These are phyloP conservation scores for Erpetoichthys calabaricus DNA, from an alignment of 2,797 vertebrate species.

Conservation along the genomic window DNA sequence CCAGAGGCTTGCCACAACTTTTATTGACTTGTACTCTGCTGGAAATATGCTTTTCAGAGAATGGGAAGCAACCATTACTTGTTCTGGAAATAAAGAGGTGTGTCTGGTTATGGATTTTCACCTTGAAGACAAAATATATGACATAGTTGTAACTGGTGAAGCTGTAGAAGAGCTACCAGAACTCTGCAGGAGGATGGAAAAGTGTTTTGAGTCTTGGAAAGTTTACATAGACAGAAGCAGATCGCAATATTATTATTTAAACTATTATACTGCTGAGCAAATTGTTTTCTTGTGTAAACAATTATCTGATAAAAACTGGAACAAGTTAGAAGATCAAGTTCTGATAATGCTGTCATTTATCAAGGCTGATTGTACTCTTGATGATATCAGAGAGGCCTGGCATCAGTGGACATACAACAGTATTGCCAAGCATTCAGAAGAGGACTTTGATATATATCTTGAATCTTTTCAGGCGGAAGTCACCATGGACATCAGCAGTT, in stretches of 20 bases:
- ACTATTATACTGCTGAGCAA: constrained; percentile 86
- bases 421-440: constrained; percentile 34
- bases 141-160: constrained; percentile 46
- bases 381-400: constrained; percentile 41
- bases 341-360: constrained; percentile 83
- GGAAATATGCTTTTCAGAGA: constrained; percentile 79
- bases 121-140: constrained; percentile 23
- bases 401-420: constrained; percentile 47
- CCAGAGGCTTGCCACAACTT: constrained; percentile 68
- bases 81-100: constrained; percentile 25
- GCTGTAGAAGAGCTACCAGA: constrained; percentile 51
- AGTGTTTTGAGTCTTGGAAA: constrained; percentile 62
- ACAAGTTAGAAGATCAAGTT: constrained; percentile 37
- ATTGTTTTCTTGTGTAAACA: constrained; percentile 71
- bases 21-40: constrained; percentile 69
- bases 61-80: constrained; percentile 62
- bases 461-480: constrained; percentile 17
- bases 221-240: constrained; percentile 63
- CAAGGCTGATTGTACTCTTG: constrained; percentile 44
- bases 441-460: constrained; percentile 52
- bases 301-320: constrained; percentile 36
- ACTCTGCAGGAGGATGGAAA: constrained; percentile 75
- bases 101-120: constrained; percentile 62
- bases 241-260: constrained; percentile 65
- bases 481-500: constrained; percentile 11